These are phyloP conservation scores for Hippotragus niger DNA, from an alignment of 2,113 vertebrate genomes.

Conservation along the genomic window DNA sequence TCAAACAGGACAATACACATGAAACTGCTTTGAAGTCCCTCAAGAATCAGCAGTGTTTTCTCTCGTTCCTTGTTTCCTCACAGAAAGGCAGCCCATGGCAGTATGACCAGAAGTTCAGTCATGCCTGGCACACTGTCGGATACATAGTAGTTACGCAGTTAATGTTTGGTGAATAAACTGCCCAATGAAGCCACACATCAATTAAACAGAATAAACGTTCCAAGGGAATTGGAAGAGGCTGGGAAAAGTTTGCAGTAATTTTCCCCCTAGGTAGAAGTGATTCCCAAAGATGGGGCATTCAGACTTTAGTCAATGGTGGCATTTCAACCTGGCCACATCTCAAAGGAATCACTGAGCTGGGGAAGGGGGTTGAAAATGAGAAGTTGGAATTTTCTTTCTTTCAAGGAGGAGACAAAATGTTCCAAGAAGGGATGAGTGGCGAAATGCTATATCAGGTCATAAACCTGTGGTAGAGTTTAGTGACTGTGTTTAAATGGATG, in stretches of 20 bases:
- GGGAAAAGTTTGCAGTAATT: not conserved
- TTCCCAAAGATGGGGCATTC: not conserved
- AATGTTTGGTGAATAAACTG: not conserved
- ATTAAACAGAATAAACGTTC: not conserved
- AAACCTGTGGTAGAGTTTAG: constrained; percentile 62
- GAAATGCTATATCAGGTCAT: constrained; percentile 57
- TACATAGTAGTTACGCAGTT: not conserved
- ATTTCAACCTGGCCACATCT: not conserved
- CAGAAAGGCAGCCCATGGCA: not conserved
- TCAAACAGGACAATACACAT: not conserved
- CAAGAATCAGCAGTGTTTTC: not conserved
- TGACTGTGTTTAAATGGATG: constrained; percentile 64
- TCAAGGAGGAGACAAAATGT: not conserved
- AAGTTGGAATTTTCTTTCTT: not conserved
- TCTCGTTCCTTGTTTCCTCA: not conserved
- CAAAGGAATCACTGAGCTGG: not conserved
- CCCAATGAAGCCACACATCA: not conserved
- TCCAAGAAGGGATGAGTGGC: constrained; percentile 29
- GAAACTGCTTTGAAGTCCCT: not conserved
- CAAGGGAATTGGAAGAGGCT: not conserved
- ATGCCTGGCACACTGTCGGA: not conserved
- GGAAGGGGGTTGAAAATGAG: not conserved
- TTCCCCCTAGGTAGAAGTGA: not conserved
- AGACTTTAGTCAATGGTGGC: not conserved
- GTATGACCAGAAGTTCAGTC: not conserved